Conservation (phyloP, 2,888 invertebrate genomes). For the Melinaea menophilus region DNA sequence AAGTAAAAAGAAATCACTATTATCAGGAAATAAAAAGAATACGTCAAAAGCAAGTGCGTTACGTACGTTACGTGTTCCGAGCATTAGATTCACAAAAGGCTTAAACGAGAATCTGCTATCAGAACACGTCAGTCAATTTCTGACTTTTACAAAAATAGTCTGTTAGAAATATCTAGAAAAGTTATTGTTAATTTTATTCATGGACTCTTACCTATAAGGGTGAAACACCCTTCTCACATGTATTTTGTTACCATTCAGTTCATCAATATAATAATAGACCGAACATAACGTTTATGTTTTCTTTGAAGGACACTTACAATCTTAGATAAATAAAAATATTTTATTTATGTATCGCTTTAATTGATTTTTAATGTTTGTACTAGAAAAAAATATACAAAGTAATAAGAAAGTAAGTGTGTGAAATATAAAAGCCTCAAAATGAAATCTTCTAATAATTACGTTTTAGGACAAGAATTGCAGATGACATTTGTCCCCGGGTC, state of each 20-base stretch:
- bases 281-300: neutral
- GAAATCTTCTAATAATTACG: constrained; percentile 20
- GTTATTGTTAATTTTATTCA: neutral
- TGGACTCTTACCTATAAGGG: neutral
- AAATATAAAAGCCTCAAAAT: neutral
- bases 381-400: too few species aligned
- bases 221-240: neutral
- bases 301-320: neutral
- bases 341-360: too few species aligned
- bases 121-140: constrained; percentile 18
- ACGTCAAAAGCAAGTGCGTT: constrained; percentile 18
- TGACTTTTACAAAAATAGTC: constrained; percentile 2
- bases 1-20: neutral
- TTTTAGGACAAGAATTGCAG: constrained; percentile 29
- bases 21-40: neutral
- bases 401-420: neutral
- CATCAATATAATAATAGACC: neutral
- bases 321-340: too few species aligned
- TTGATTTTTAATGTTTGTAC: too few species aligned
- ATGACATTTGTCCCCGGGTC: constrained; percentile 29
- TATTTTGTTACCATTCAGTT: neutral
- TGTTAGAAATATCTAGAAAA: neutral
- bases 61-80: constrained; percentile 15
- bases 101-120: constrained; percentile 18
- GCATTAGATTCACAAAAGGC: constrained; percentile 5